Base-by-base conservation (phyloP, 2,888 invertebrate genomes). In the Dolichopus griseipennis region DNA sequence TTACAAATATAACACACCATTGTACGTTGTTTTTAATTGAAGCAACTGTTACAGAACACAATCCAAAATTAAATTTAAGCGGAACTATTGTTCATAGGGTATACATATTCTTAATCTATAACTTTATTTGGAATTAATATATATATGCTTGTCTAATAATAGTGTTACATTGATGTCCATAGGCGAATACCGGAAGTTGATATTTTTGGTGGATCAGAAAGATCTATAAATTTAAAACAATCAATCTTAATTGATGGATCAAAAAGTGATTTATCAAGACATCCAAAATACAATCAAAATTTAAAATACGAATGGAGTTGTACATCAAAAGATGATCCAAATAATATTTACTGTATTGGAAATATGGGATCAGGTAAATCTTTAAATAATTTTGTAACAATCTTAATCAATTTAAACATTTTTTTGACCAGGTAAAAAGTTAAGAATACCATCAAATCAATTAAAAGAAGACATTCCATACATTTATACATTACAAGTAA, bases 281-380 rank as follows among this genome's bases (percentile, higher is more conserved):
- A 64, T 6, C 21, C 34, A 52, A 27, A 22, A 2, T 61, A 64
- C 18, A 61, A 20, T 1, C 63, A 63, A 21, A 68, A 69, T 37
- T 66, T 70, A 65, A 37, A 18, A n/a, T 70, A 66, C 67, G 18
- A 41, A 22, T 70, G 70, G 70, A 65, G 65, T 41, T 70, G 70
- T 63, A n/a, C 6, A 20, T 63, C 65, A 6, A 52, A 52, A 52
- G 21, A 64, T 8, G 62, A 27, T 10, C 27, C 12, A 1, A 7
- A 1, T 1, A 68, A 65, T 65, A 33, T 52, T 20, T 70, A 64
- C 21, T 70, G 70, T 34, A 69, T 27, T 6, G 10, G 41, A 43
- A 41, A 64, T 52, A 70, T 69, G 64, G 67, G 67, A 65, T 12
- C 41, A 61, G 62, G 70, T 70, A 68, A 21, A 52, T 52, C 2